Evolutionary conservation across 2,797 vertebrate genomes (phyloP), one percentile per base, ranked within the genome.

Genomic region (Otus scops): DNA sequence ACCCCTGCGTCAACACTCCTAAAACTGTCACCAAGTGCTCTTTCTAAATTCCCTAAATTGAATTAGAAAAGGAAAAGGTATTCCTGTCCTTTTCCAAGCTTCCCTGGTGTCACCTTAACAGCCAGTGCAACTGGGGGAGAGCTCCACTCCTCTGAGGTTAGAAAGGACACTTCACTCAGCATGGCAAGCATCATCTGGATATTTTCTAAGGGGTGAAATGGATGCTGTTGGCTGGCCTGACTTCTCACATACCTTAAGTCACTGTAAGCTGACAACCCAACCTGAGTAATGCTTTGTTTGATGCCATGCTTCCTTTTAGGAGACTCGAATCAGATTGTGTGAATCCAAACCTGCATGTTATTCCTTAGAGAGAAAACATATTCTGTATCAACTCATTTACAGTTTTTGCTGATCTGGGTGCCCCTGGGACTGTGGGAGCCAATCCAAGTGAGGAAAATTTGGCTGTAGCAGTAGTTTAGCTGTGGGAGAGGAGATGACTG

Each of bases 201-300:
- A 41, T 89, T 84, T 93, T 68, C 61, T 71, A 68, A 88, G 41
- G 53, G 47, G 3, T 88, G 82, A 92, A 92, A 91, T 88, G 71
- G 75, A 78, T 92, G 45, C 61, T 91, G 34, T 38, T 93, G 78
- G 41, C 64, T 85, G 48, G 27, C 65, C 69, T 78, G 27, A 30
- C 38, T 86, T 78, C 83, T 84, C 43, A 26, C 70, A 70, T 75
- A 43, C 43, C 45, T 80, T 30, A 61, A 78, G 84, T 80, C 2
- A 3, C 54, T 89, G 43, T 45, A 77, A 95, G 38, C 50, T 91
- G 91, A 61, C 82, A 91, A 38, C 39, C 38, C 36, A 86, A 61
- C 64, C 38, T 51, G 28, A 89, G 71, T 20, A 88, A 83, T 54
- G 38, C 57, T 78, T 87, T 71, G 30, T 36, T 56, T 83, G 88